These are phyloP conservation scores for Machimus atricapillus DNA, from an alignment of 2,888 invertebrate species.

Conservation along the genomic window DNA sequence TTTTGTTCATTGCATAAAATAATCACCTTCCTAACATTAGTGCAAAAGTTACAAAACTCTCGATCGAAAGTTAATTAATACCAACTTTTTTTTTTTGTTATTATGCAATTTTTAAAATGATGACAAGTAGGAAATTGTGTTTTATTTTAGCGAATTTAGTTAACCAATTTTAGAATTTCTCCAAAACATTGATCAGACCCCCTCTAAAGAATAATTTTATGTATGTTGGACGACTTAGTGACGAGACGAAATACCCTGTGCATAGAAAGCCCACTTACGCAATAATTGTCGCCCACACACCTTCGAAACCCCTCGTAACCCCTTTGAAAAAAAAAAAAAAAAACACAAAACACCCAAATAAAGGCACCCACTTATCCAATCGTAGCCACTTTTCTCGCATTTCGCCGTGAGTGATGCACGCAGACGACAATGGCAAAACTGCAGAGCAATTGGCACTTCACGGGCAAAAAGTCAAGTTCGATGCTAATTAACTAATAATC, in stretches of 20 bases:
- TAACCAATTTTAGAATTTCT: too few species aligned
- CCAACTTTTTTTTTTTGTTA: too few species aligned
- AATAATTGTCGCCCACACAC: background rate
- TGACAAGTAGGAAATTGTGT: too few species aligned
- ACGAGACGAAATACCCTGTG: background rate
- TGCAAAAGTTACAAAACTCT: too few species aligned
- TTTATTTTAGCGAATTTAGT: too few species aligned
- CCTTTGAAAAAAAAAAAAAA: background rate
- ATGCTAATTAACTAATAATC: constrained; percentile 37
- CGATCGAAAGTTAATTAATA: too few species aligned
- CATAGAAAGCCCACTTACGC: background rate
- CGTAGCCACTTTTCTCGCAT: background rate
- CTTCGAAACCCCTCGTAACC: background rate
- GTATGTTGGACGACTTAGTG: background rate
- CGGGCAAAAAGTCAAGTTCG: constrained; percentile 40
- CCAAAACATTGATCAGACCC: too few species aligned
- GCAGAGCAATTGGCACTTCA: constrained; percentile 29
- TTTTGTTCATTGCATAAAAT: too few species aligned
- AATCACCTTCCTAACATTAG: too few species aligned
- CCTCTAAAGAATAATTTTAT: too few species aligned
- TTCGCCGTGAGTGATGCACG: background rate
- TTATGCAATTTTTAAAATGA: too few species aligned
- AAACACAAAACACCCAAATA: too few species aligned
- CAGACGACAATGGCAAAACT: background rate
- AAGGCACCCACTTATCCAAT: constrained; percentile 21